Conservation (phyloP, 2,113 vertebrate genomes). For the Dasyornis broadbenti region DNA sequence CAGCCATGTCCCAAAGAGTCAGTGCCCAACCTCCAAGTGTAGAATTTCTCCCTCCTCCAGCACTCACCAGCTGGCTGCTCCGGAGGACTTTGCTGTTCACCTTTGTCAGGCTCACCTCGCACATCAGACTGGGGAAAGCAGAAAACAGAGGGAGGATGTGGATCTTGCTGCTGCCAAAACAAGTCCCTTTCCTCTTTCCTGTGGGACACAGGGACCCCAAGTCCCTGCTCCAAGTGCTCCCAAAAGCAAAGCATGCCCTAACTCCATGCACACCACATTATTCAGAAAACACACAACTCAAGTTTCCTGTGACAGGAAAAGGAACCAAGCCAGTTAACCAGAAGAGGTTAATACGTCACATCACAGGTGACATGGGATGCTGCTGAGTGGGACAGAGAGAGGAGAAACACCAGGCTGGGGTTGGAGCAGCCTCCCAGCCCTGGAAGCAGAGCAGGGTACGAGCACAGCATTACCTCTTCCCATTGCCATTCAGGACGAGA, state of each 20-base stretch:
- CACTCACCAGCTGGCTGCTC: constrained; percentile 90
- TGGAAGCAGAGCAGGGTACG: fast-evolving
- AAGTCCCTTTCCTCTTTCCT: neutral
- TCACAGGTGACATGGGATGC: neutral
- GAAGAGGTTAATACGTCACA: neutral
- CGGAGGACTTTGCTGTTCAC: constrained; percentile 94
- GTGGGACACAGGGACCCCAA: neutral
- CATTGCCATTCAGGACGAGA: constrained; percentile 83
- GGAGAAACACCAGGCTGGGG: neutral
- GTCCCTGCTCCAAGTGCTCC: neutral
- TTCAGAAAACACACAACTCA: neutral
- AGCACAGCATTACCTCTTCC: constrained; percentile 72
- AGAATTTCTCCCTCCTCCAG: neutral
- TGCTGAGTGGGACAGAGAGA: neutral
- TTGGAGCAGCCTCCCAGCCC: fast-evolving
- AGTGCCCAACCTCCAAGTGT: fast-evolving
- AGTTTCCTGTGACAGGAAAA: neutral
- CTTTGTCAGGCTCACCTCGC: constrained; percentile 84
- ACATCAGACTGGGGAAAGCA: constrained; percentile 74
- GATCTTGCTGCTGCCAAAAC: neutral
- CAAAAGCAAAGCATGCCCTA: neutral
- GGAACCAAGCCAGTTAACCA: neutral
- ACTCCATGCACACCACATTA: fast-evolving
- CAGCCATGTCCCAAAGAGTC: neutral
- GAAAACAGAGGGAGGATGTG: neutral